Evolutionary conservation across 2,797 vertebrate species (phyloP).

Genomic region (Thunnus albacares): DNA sequence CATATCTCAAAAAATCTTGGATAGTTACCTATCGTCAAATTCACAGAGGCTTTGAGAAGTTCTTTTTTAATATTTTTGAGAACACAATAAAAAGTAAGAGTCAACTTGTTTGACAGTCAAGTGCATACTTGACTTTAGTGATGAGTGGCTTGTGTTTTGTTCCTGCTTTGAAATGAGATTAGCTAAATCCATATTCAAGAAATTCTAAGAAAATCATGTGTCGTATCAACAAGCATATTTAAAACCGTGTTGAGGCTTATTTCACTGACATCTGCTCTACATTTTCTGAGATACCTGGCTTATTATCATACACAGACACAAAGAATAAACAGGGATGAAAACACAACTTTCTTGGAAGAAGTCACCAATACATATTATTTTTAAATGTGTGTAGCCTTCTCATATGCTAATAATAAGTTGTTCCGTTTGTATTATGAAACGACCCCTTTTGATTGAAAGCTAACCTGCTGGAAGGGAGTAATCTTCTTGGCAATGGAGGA

Average conservation of each 20-base stretch:
- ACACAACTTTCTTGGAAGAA: not conserved
- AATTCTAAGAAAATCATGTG: not conserved
- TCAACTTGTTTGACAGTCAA: slow-evolving; percentile 6
- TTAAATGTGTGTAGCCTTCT: not conserved
- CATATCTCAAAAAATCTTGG: not conserved
- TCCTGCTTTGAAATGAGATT: slow-evolving; percentile 22
- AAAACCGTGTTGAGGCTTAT: not conserved
- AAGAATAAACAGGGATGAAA: not conserved
- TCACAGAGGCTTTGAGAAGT: slow-evolving; percentile 1
- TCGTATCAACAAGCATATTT: not conserved
- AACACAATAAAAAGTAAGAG: slow-evolving; percentile 12
- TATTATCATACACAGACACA: slow-evolving; percentile 4
- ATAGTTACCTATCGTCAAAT: not conserved
- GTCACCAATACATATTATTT: not conserved
- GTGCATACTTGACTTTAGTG: slow-evolving; percentile 1
- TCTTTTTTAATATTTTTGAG: not conserved
- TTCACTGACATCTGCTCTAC: not conserved
- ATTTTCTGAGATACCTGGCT: not conserved
- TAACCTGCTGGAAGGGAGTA: slow-evolving; percentile 96
- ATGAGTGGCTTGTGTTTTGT: not conserved
- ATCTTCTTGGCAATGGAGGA: slow-evolving; percentile 89
- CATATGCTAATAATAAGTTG: not conserved
- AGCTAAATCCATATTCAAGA: slow-evolving; percentile 4
- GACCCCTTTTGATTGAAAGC: slow-evolving; percentile 52
- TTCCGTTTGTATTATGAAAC: slow-evolving; percentile 36